Base-by-base conservation (phyloP, 2,113 vertebrate species). In the Polypterus senegalus region DNA sequence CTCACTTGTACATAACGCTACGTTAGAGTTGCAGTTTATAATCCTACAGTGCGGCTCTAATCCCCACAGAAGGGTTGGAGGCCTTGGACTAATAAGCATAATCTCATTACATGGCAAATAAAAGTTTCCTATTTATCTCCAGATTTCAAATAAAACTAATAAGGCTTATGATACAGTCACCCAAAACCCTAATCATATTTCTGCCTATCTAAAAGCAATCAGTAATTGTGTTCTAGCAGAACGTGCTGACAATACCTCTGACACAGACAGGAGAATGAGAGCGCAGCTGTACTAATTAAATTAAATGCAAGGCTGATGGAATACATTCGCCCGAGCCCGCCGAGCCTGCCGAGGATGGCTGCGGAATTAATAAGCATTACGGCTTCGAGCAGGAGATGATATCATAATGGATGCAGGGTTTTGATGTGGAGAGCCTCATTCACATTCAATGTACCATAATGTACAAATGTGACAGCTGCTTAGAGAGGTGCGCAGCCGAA, bases 91-190 rank as follows among this genome's bases (percentile, higher is more conserved):
- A 91, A 92, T 91, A 92, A 91, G 86, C 87, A 91, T 91, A 92
- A 92, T 92, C 89, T 92, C 89, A 92, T 92, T 92, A 92, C 86
- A 89, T 84, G 86, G 89, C 86, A 90, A 90, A 91, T 91, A 90
- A 90, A 91, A 91, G 85, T 91, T 89, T 91, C 88, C 88, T 91
- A 89, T 92, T 92, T 91, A 92, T 92, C 91, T 92, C 85, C 86
- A 90, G 88, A 91, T 91, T 92, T 92, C 87, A 92, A 92, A 92
- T 91, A 88, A 92, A 92, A 90, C 88, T 92, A 92, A 92, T 92
- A 92, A 92, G 89, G 89, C 89, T 90, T 87, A 88, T 84, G 85
- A 88, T 89, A 88, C 84, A 86, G 87, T 84, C 85, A 87, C 84
- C 86, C 85, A 84, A 77, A 86, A 87, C 87, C 87, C 85, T 92